Conservation (phyloP, 2,888 invertebrate species). For the Gymnoscelis rufifasciata region DNA sequence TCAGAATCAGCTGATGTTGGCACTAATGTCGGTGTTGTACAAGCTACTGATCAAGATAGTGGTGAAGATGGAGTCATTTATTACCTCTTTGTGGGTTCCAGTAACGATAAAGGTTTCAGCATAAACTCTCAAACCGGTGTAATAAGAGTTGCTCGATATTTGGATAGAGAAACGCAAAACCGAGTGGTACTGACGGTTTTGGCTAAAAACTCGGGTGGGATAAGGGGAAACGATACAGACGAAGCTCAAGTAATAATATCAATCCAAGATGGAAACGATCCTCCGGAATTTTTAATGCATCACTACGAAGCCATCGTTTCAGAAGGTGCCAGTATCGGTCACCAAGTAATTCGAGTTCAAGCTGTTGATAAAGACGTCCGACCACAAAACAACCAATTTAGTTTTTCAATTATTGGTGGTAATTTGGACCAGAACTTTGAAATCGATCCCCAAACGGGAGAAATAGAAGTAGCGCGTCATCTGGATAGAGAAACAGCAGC, state of each 20-base stretch:
- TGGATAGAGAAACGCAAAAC: conserved; percentile 93
- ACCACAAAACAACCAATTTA: conserved; percentile 94
- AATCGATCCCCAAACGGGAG: conserved; percentile 91
- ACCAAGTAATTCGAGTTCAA: conserved; percentile 86
- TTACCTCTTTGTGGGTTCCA: conserved; percentile 95
- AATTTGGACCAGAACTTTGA: conserved; percentile 91
- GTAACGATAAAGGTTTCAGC: conserved; percentile 93
- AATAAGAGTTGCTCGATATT: conserved; percentile 88
- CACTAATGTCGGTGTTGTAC: conserved; percentile 89
- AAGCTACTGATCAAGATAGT: conserved; percentile 93
- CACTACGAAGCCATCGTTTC: conserved; percentile 88
- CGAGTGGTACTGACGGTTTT: conserved; percentile 93
- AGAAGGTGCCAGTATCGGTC: conserved; percentile 88
- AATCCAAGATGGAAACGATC: conserved; percentile 97
- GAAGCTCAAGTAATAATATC: conserved; percentile 96
- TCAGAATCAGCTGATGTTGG: conserved; percentile 94
- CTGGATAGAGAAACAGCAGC: conserved; percentile 90
- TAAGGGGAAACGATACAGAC: conserved; percentile 96
- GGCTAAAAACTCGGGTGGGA: conserved; percentile 96
- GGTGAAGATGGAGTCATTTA: conserved; percentile 93
- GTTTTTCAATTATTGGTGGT: conserved; percentile 92
- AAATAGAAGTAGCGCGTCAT: conserved; percentile 85
- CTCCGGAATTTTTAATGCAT: conserved; percentile 92
- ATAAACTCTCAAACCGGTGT: conserved; percentile 91
- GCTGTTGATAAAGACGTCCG: conserved; percentile 95